phyloP scores from a whole-genome alignment of 2,888 invertebrate species.

The Chymomyza fuscimana region DNA sequence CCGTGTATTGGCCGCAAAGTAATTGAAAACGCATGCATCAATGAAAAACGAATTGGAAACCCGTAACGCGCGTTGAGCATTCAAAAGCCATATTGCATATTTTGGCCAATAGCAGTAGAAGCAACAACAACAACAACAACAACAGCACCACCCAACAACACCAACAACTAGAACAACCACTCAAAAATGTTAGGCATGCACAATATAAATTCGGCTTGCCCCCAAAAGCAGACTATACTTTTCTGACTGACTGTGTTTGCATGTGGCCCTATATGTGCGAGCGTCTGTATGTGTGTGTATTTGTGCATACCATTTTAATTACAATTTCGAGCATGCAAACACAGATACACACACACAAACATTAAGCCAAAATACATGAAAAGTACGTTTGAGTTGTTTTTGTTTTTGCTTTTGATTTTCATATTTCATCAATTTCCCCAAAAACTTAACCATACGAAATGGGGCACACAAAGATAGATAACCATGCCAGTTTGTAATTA shows the following conservation, averaged over 20 bases:
- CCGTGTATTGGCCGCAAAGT: constrained; percentile 41
- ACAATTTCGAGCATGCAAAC: background rate
- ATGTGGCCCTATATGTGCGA: background rate
- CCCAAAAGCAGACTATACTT: constrained; percentile 8
- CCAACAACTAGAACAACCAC: background rate
- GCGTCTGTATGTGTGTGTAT: background rate
- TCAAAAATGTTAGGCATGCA: constrained; percentile 6
- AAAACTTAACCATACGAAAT: constrained; percentile 4
- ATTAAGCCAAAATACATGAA: constrained; percentile 4
- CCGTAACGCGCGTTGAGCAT: constrained; percentile 1
- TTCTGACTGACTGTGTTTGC: background rate
- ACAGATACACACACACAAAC: constrained; percentile 8
- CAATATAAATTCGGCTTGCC: constrained; percentile 3
- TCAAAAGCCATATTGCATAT: constrained; percentile 5
- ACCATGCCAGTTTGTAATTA: constrained; percentile 32
- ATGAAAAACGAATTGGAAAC: constrained; percentile 3
- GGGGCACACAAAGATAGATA: constrained; percentile 1
- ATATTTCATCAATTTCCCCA: background rate
- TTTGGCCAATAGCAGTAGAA: background rate
- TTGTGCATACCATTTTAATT: constrained; percentile 6
- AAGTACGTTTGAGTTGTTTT: constrained; percentile 22
- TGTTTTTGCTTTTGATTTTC: background rate
- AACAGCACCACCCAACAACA: too few relatives aligned
- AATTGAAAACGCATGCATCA: constrained; percentile 65
- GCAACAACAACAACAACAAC: background rate